Evolutionary conservation across 2,888 invertebrate species (phyloP), one percentile per base, ranked within the genome.

Genomic region (Galeopsomyia nigrocyanea): DNA sequence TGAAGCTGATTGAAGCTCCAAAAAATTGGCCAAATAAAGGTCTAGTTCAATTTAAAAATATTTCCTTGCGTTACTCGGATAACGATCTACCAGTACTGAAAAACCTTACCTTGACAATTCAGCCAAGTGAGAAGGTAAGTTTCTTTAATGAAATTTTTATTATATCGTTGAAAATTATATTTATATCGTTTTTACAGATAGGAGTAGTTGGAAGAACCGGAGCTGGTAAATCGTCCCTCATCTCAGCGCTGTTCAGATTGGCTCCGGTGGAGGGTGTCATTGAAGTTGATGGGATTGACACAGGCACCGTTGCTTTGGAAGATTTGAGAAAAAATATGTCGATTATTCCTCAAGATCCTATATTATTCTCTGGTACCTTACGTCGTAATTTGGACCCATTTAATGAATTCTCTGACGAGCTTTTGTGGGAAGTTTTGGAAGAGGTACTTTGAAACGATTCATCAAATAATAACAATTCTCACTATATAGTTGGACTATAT

Each of bases 111-210:
- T 78, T 87, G 13, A 75, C 79, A 2, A 84, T 88, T n/a, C 75
- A 78, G 5, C 75, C 84, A 1, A 78, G 79, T 66, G 85, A 87
- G 78, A 88, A 87, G 80, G 86, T 92, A 58, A 92, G n/a, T 53
- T 19, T 53, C 53, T 10, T 91, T 92, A 14, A 93, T 93, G n/a
- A 86, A 26, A 2, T 26, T 26, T 5, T 26, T 5, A 5, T 26
- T 26, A 26, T 26, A 26, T 5, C 5, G 26, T 26, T 26, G 26
- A 93, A 93, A 7, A 92, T 92, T 5, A 94, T 93, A 39, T 93
- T 93, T 82, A 91, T 91, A 0, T 92, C 92, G 0, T 79, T 93
- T 46, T 91, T 92, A 68, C 88, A 92, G 13, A 92, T 93, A 0
- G 39, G 39, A 39, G 39, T 39, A 39, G 39, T 39, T 10, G 39